Percentiles rank a stretch among this genome's conserved stretches.
Evolutionary conservation across 2,797 vertebrate genomes (phyloP).

Genomic region (Schizopygopsis malacanthus): DNA sequence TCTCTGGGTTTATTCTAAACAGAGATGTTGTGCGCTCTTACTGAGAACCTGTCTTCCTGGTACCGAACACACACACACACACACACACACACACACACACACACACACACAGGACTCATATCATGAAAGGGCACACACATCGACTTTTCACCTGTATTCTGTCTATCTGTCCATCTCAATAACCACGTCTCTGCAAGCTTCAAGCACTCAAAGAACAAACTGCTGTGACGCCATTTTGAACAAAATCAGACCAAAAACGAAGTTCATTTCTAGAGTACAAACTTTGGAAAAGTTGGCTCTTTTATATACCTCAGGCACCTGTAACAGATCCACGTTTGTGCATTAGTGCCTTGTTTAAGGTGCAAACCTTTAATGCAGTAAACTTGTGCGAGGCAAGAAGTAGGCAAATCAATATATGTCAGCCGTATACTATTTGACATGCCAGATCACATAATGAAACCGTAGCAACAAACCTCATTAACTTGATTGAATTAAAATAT

Average conservation of each 20-base stretch:
- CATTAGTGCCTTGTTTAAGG: not conserved
- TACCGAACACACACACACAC: constrained; percentile 18
- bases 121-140: not conserved
- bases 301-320: not conserved
- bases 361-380: not conserved
- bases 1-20: constrained; percentile 15
- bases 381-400: not conserved
- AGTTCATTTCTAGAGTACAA: not conserved
- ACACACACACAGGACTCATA: not conserved
- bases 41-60: not conserved
- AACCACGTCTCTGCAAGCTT: not conserved
- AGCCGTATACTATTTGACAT: not conserved
- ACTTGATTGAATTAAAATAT: no score
- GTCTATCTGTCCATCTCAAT: not conserved
- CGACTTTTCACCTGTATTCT: not conserved
- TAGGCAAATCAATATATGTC: not conserved
- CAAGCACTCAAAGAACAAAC: not conserved
- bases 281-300: not conserved
- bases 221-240: not conserved
- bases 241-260: not conserved
- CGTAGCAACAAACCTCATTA: no score
- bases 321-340: not conserved
- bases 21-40: not conserved
- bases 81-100: not conserved
- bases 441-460: not conserved